phyloP scores from a whole-genome alignment of 2,888 invertebrate species.

The Scaptomyza parva region DNA sequence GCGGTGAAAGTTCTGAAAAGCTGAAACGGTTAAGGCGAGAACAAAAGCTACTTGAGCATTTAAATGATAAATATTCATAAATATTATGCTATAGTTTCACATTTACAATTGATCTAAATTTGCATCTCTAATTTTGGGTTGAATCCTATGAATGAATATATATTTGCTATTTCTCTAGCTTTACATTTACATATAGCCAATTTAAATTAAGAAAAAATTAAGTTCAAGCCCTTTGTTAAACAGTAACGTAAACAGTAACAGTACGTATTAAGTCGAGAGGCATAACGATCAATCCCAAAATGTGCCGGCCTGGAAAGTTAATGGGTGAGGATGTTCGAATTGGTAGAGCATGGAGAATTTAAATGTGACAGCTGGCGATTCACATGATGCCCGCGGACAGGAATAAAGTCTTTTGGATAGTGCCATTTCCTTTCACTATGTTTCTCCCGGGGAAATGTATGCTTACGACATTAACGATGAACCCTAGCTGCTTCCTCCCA shows the following conservation, averaged over 20 bases:
- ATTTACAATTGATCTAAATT: not conserved
- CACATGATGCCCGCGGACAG: constrained; percentile 89
- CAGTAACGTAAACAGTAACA: too few relatives aligned
- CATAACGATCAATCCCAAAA: constrained; percentile 1
- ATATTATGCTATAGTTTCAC: not conserved
- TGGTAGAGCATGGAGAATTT: constrained; percentile 86
- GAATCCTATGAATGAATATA: not conserved
- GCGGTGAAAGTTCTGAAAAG: not conserved
- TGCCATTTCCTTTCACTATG: constrained; percentile 5
- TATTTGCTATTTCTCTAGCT: not conserved
- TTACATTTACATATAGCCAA: too few relatives aligned
- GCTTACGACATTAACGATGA: not conserved
- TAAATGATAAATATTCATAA: not conserved
- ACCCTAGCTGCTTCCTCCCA: not conserved
- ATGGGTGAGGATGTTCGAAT: constrained; percentile 25
- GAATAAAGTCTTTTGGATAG: not conserved
- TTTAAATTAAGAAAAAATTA: not conserved
- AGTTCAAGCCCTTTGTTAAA: constrained; percentile 1
- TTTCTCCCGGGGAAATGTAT: not conserved
- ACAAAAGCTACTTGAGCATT: not conserved
- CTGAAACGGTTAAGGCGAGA: not conserved
- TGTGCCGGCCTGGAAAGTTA: not conserved
- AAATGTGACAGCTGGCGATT: constrained; percentile 94
- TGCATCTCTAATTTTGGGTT: not conserved
- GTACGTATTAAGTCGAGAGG: constrained; percentile 13